Base-by-base conservation (phyloP, 2,888 invertebrate species). In the Drosophila bunnanda region DNA sequence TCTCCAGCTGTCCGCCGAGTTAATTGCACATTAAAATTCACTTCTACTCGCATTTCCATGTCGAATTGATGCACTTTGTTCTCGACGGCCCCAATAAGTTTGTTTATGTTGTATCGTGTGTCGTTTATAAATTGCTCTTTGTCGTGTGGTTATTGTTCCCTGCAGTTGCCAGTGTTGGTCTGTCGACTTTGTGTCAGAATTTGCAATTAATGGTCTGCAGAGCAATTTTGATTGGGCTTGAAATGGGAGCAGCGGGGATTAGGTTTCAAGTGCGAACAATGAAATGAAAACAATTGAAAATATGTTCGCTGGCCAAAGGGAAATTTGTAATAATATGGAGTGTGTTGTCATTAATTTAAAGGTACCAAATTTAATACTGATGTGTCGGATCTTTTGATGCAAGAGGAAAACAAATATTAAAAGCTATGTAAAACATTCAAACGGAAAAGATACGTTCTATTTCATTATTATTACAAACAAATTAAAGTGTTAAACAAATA, bases 1-100 rank as follows among this genome's bases (percentile, higher is more conserved):
- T 59, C 62, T 41, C 48, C 68, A 58, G 68, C 55, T 76, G 65
- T 32, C 80, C 72, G 70, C 78, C 75, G 59, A 71, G 73, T 78
- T 82, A 82, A 85, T 82, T 80, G 80, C 78, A 70, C 77, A 72
- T 78, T 82, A 66, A 78, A 80, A 75, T 72, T 57, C 73, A 74
- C 73, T 80, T 58, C 57, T 44, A 52, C 28, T 50, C 39, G 41
- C 56, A 65, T 66, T 65, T 55, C 66, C 46, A 66, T 57, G 39
- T 3, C 59, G 50, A 61, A 68, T 69, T 58, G 52, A 69, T 69
- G 59, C 59, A 68, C 69, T 69, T 59, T 58, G 64, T 64, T 58
- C 44, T 41, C 34, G 38, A 25, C 54, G 54, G 15, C 54, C 57
- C 53, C 48, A 65, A 58, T 72, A 50, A 58, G 65, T 43, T 55